These are phyloP conservation scores for Sciurus niger DNA, from an alignment of 2,113 vertebrate genomes.

Conservation along the genomic window DNA sequence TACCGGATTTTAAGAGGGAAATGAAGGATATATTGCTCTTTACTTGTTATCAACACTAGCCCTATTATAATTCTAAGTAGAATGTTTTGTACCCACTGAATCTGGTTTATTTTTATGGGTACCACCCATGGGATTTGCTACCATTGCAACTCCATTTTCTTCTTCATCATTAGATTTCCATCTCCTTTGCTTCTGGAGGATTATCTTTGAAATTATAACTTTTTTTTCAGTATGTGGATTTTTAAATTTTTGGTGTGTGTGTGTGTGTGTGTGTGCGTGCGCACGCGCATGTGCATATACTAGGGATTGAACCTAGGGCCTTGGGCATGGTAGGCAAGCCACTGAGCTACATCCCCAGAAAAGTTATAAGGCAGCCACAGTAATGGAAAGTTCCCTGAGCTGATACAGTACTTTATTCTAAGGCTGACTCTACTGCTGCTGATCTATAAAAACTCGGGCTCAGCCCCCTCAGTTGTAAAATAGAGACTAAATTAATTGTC, in stretches of 20 bases:
- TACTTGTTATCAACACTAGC: background rate
- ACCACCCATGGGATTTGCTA: background rate
- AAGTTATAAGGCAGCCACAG: background rate
- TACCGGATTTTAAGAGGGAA: background rate
- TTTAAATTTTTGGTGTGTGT: background rate
- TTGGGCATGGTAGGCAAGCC: background rate
- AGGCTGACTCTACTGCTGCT: background rate
- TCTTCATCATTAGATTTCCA: background rate
- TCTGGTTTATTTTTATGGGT: background rate
- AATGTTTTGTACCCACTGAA: slow-evolving; percentile 15
- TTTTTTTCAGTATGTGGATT: background rate
- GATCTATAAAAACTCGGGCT: background rate
- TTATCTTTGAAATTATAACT: slow-evolving; percentile 11
- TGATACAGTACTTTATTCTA: background rate
- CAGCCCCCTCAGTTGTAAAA: background rate
- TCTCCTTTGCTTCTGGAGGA: slow-evolving; percentile 18
- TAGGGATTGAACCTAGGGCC: background rate
- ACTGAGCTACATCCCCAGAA: background rate
- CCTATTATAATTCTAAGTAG: background rate
- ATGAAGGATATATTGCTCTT: background rate
- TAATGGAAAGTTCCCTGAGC: background rate
- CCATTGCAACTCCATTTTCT: background rate
- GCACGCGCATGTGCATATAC: too few species aligned
- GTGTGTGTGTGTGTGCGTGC: too few species aligned
- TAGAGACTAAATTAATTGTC: too few species aligned